phyloP scores from a whole-genome alignment of 2,113 vertebrate genomes.

The Phodopus roborovskii region DNA sequence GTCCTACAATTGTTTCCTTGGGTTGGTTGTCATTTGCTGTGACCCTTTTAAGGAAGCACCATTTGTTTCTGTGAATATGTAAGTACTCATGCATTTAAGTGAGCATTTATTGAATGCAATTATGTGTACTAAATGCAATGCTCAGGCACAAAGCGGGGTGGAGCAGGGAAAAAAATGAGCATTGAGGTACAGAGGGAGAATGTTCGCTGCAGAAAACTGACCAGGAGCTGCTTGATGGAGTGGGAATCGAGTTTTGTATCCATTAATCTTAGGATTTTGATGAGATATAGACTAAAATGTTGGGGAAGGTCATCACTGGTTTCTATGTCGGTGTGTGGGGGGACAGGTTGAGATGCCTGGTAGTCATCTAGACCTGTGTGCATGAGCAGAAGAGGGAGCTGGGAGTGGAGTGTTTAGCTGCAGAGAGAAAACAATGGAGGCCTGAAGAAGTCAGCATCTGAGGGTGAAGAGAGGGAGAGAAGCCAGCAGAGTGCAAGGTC shows the following conservation, averaged over 20 bases:
- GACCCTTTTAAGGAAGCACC: constrained; percentile 24
- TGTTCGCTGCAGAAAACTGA: not conserved
- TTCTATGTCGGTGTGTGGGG: not conserved
- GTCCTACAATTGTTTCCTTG: not conserved
- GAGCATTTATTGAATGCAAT: not conserved
- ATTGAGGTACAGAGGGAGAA: not conserved
- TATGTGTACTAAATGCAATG: not conserved
- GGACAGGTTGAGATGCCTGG: not conserved
- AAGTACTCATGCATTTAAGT: not conserved
- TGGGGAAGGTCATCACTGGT: not conserved
- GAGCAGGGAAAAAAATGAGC: not conserved
- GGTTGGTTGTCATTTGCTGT: not conserved
- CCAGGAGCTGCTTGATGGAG: not conserved
- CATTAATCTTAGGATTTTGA: not conserved
- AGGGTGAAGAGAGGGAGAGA: not conserved
- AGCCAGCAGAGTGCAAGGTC: not conserved
- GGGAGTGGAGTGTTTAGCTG: not conserved
- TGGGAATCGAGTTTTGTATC: too few relatives aligned
- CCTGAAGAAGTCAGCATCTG: not conserved
- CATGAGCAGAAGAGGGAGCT: not conserved
- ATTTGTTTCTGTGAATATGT: not conserved
- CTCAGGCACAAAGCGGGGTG: not conserved
- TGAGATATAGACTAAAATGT: not conserved
- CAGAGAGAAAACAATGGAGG: not conserved
- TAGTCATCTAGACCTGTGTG: too few relatives aligned